Evolutionary conservation across 2,888 invertebrate species (phyloP).

Genomic region (Oscheius sp.): DNA sequence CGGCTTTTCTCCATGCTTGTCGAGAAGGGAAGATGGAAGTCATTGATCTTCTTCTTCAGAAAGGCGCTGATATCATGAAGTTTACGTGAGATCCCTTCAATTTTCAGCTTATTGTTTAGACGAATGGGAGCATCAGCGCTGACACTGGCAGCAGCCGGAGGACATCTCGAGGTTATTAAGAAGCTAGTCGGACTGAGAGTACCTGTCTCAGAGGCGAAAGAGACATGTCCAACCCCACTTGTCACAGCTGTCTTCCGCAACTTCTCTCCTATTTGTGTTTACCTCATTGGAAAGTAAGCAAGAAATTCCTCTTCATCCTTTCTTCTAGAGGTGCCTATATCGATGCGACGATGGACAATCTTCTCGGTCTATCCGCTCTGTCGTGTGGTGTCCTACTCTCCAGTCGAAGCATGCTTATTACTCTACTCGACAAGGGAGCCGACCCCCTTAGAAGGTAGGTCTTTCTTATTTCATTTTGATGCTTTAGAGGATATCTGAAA

Average conservation of each 20-base stretch:
- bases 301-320: not conserved
- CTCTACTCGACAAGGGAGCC: conserved; percentile 50
- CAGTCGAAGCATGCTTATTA: conserved; percentile 39
- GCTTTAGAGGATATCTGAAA: conserved; percentile 15
- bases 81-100: conserved; percentile 41
- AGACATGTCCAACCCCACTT: conserved; percentile 57
- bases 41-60: conserved; percentile 61
- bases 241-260: conserved; percentile 58
- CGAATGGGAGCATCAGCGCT: conserved; percentile 50
- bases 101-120: conserved; percentile 5
- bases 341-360: conserved; percentile 40
- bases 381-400: conserved; percentile 41
- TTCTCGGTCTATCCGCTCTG: conserved; percentile 45
- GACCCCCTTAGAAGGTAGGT: conserved; percentile 35
- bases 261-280: conserved; percentile 49
- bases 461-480: not conserved
- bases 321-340: conserved; percentile 34
- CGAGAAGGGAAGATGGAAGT: conserved; percentile 61
- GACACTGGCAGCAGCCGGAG: conserved; percentile 52
- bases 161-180: conserved; percentile 53
- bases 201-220: conserved; percentile 23
- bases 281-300: conserved; percentile 33
- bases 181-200: conserved; percentile 43
- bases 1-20: conserved; percentile 64
- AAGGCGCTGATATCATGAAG: conserved; percentile 52